A percentile compares a stretch with the other conserved stretches of the same genome.
These are phyloP conservation scores for Drosophila sordidapex DNA, from an alignment of 2,888 invertebrate species.

Conservation along the genomic window DNA sequence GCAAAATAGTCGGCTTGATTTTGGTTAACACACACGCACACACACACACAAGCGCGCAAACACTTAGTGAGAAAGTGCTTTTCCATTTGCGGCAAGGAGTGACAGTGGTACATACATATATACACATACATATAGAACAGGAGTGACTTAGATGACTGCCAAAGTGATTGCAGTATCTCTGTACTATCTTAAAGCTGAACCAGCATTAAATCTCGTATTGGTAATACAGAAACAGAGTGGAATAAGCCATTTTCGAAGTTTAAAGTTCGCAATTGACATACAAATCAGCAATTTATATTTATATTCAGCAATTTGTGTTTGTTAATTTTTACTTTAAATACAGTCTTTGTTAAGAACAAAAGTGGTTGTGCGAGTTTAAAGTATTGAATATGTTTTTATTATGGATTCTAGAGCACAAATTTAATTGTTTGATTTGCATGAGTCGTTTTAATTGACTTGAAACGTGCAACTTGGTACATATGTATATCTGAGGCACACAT, in stretches of 20 bases:
- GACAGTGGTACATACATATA: slow-evolving; percentile 2
- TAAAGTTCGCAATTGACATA: background rate
- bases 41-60: slow-evolving; percentile 7
- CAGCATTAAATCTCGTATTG: background rate
- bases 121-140: background rate
- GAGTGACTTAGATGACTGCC: slow-evolving; percentile 2
- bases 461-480: background rate
- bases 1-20: slow-evolving; percentile 77
- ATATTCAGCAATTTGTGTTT: background rate
- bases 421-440: background rate
- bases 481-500: background rate
- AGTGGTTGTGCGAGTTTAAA: no score
- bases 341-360: background rate
- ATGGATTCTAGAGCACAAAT: background rate
- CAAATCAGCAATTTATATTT: background rate
- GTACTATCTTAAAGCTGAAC: slow-evolving; percentile 12
- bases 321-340: background rate
- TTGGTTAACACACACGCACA: slow-evolving; percentile 51
- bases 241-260: background rate
- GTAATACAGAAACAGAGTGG: background rate
- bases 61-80: slow-evolving; percentile 47
- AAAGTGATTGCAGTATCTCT: slow-evolving; percentile 11
- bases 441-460: background rate
- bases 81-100: slow-evolving; percentile 44
- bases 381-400: background rate